A percentile compares a stretch with the other conserved stretches of the same genome.
Evolutionary conservation across 2,113 vertebrate species (phyloP).

Genomic region (Orientallactaga bullata): DNA sequence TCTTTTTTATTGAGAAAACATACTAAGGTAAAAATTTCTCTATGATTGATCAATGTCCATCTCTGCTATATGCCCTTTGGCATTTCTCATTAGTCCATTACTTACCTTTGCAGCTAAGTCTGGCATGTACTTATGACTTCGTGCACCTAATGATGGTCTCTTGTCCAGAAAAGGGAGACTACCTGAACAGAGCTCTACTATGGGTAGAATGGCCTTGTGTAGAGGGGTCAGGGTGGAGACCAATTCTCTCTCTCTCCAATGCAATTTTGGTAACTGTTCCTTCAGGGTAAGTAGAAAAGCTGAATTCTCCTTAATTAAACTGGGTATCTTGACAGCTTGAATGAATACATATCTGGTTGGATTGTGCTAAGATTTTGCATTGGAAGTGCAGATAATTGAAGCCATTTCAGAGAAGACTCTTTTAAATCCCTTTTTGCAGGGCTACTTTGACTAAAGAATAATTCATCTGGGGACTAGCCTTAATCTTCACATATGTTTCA

Average conservation of each 20-base stretch:
- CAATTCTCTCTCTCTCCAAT: not conserved
- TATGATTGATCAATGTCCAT: not conserved
- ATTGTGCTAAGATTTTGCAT: not conserved
- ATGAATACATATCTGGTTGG: not conserved
- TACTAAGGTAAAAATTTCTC: not conserved
- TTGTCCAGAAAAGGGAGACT: not conserved
- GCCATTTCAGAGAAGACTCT: not conserved
- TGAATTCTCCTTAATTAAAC: constrained; percentile 9
- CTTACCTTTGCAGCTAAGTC: not conserved
- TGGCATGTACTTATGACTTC: not conserved
- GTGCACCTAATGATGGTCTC: not conserved
- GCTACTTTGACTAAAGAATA: not conserved
- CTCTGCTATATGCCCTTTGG: not conserved
- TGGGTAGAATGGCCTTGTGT: not conserved
- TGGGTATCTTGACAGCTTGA: not conserved
- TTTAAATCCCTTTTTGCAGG: not conserved
- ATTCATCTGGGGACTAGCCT: not conserved
- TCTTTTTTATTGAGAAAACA: not conserved
- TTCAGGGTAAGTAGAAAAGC: not conserved
- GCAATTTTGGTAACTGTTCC: not conserved
- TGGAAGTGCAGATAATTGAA: constrained; percentile 8
- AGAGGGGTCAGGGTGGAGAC: not conserved
- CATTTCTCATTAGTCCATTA: not conserved
- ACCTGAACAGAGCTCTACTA: not conserved
- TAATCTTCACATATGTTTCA: not conserved